These are phyloP conservation scores for Semnornis frantzii DNA, from an alignment of 2,113 vertebrate species.

Conservation along the genomic window DNA sequence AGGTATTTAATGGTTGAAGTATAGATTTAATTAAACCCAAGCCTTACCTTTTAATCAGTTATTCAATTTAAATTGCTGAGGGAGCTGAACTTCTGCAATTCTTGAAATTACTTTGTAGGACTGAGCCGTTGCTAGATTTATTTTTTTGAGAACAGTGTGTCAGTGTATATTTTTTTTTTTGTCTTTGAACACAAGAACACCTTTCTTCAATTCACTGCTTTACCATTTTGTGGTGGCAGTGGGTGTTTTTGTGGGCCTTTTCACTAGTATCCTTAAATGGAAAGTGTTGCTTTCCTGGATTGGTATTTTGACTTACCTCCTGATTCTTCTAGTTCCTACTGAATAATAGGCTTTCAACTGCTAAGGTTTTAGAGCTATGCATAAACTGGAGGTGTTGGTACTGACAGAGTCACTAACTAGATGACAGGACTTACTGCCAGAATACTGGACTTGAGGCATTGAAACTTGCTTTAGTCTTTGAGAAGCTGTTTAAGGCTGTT, in stretches of 20 bases:
- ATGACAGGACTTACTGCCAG: background rate
- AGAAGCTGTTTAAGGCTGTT: background rate
- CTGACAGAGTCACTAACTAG: background rate
- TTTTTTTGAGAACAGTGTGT: background rate
- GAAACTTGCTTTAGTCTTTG: background rate
- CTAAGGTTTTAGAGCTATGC: background rate
- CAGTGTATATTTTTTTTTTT: background rate
- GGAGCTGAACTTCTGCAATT: background rate
- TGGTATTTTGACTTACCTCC: background rate
- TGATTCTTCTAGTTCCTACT: background rate
- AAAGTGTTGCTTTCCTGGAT: background rate
- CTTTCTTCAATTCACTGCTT: background rate
- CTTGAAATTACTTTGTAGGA: background rate
- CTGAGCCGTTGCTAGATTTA: background rate
- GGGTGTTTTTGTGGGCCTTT: too few relatives aligned
- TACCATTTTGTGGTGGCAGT: background rate
- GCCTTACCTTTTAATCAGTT: background rate
- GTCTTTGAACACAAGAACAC: background rate
- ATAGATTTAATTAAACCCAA: background rate
- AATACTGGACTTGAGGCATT: background rate
- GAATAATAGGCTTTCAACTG: background rate
- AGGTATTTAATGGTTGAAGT: background rate
- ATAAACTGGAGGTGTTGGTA: rapidly evolving
- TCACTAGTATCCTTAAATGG: background rate
- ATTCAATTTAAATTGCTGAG: background rate